phyloP scores from a whole-genome alignment of 2,888 invertebrate species.

The Bruchidius siliquastri region DNA sequence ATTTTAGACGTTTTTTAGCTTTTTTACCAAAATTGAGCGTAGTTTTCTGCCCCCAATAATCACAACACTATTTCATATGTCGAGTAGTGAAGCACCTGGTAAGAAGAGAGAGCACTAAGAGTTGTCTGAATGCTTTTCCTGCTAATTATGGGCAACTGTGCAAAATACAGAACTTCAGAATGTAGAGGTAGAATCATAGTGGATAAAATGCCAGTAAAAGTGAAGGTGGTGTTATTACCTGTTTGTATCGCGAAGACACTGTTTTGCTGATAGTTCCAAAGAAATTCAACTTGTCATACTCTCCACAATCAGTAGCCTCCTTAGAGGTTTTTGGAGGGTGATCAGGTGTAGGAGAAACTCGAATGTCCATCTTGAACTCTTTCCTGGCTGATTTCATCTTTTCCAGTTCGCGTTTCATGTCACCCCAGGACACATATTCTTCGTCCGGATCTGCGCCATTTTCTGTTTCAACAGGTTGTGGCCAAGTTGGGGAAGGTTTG shows the following conservation, averaged over 20 bases:
- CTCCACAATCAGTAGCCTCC: constrained; percentile 30
- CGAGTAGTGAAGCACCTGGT: too few species aligned
- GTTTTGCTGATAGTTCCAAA: constrained; percentile 71
- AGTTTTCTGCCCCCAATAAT: too few species aligned
- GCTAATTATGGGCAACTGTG: too few species aligned
- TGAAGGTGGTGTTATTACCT: constrained; percentile 45
- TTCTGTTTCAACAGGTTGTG: not conserved
- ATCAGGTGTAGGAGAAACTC: constrained; percentile 34
- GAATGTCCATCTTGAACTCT: constrained; percentile 21
- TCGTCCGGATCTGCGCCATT: constrained; percentile 32
- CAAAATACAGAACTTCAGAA: too few species aligned
- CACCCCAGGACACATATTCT: constrained; percentile 47
- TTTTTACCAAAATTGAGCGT: too few species aligned
- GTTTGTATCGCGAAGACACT: constrained; percentile 63
- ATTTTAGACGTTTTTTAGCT: too few species aligned
- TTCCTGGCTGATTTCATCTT: not conserved
- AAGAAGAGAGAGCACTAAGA: too few species aligned
- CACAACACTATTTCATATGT: too few species aligned
- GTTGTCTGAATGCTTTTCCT: too few species aligned
- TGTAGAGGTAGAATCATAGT: too few species aligned
- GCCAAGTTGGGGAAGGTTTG: not conserved
- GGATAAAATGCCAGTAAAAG: not conserved
- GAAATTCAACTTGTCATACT: constrained; percentile 77
- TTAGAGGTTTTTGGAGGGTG: constrained; percentile 51
- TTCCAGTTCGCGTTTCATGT: constrained; percentile 20